phyloP scores from a whole-genome alignment of 2,888 invertebrate species.

The Oxytorus armatus region DNA sequence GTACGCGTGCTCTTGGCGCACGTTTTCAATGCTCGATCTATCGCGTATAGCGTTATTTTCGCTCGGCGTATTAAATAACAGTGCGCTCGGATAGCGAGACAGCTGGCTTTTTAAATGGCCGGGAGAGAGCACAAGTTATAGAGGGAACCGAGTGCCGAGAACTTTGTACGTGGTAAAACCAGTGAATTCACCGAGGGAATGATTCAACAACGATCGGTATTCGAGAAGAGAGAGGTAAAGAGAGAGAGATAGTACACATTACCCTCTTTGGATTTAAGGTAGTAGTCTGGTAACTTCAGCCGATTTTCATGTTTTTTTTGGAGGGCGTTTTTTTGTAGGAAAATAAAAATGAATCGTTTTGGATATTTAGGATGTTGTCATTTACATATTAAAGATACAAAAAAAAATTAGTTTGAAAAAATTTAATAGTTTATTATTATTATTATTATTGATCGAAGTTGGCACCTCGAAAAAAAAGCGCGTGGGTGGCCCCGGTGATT shows the following conservation, averaged over 20 bases:
- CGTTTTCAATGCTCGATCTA: conserved; percentile 11
- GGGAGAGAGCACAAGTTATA: background rate
- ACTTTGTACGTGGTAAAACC: background rate
- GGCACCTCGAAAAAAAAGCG: too few relatives aligned
- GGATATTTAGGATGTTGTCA: too few relatives aligned
- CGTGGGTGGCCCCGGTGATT: too few relatives aligned
- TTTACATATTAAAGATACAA: too few relatives aligned
- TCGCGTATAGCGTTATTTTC: conserved; percentile 17
- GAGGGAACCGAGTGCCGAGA: background rate
- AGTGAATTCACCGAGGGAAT: conserved; percentile 12
- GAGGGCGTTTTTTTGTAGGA: too few relatives aligned
- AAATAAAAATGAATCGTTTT: too few relatives aligned
- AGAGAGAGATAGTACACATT: background rate
- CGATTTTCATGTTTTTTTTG: too few relatives aligned
- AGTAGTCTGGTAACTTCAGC: too few relatives aligned
- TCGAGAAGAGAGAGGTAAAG: conserved; percentile 20
- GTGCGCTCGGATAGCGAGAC: conserved; percentile 5
- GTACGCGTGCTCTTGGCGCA: conserved; percentile 4
- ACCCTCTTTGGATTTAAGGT: conserved; percentile 15
- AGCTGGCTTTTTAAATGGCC: conserved; percentile 33
- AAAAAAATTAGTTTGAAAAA: too few relatives aligned
- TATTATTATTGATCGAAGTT: too few relatives aligned
- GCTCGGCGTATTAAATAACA: conserved; percentile 13
- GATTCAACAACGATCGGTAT: conserved; percentile 34
- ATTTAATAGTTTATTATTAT: too few relatives aligned